These are phyloP conservation scores for Xestia rhomboidea DNA, from an alignment of 2,888 invertebrate genomes.

Conservation along the genomic window DNA sequence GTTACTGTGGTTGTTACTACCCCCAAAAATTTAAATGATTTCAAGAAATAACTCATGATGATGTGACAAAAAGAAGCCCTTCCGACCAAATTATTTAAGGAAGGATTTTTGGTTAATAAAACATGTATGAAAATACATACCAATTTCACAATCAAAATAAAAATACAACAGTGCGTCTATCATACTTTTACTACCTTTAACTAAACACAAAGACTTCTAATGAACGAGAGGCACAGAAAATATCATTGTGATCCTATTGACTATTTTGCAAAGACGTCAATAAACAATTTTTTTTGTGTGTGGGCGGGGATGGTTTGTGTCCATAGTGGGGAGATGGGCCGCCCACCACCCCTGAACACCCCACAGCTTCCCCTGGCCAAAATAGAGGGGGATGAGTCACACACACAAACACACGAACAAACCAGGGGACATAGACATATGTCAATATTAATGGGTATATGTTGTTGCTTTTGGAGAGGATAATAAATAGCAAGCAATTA, in stretches of 20 bases:
- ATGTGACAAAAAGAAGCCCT: background rate
- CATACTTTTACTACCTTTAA: background rate
- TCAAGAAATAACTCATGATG: no score
- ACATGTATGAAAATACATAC: background rate
- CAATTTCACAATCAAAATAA: background rate
- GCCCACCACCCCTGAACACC: slow-evolving; percentile 73
- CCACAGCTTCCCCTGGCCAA: slow-evolving; percentile 85
- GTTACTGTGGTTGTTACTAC: background rate
- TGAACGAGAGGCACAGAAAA: slow-evolving; percentile 10
- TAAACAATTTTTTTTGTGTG: slow-evolving; percentile 73
- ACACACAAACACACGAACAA: slow-evolving; percentile 69
- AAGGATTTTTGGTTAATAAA: background rate
- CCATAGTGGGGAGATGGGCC: slow-evolving; percentile 83
- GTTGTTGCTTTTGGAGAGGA: slow-evolving; percentile 34
- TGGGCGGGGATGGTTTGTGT: slow-evolving; percentile 75
- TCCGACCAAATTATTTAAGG: background rate
- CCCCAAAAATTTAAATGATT: background rate
- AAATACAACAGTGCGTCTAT: background rate
- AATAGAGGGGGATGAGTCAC: slow-evolving; percentile 80
- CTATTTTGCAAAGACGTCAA: slow-evolving; percentile 53
- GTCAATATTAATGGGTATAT: slow-evolving; percentile 47
- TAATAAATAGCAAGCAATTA: slow-evolving; percentile 50
- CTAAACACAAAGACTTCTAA: slow-evolving; percentile 20
- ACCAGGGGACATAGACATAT: slow-evolving; percentile 50
- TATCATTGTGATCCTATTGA: slow-evolving; percentile 27